phyloP scores from a whole-genome alignment of 2,888 invertebrate genomes.

The Lycaena phlaeas region DNA sequence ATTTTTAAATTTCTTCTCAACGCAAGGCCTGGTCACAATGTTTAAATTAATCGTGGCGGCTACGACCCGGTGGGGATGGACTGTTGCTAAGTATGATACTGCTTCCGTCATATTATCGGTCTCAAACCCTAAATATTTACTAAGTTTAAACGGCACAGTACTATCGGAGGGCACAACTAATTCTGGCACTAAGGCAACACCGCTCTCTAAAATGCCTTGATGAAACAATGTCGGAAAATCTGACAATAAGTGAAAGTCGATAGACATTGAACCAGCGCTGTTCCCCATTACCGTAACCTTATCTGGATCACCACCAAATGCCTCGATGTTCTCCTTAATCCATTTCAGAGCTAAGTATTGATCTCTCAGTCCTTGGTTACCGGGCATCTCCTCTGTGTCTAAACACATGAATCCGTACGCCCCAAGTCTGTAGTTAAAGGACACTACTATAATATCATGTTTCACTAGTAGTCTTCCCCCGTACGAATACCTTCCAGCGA shows the following conservation, averaged over 20 bases:
- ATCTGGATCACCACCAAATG: conserved; percentile 28
- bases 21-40: conserved; percentile 14
- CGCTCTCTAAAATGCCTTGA: conserved; percentile 28
- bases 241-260: conserved; percentile 25
- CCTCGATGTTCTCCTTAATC: conserved; percentile 26
- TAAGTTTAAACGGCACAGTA: conserved; percentile 20
- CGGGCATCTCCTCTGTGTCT: conserved; percentile 30
- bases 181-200: conserved; percentile 18
- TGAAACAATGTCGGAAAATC: conserved; percentile 23
- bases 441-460: conserved; percentile 35
- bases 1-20: conserved; percentile 18
- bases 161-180: conserved; percentile 18
- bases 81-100: conserved; percentile 19
- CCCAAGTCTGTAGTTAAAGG: conserved; percentile 42
- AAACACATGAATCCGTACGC: conserved; percentile 26
- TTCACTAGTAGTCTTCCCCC: conserved; percentile 30
- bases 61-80: conserved; percentile 12
- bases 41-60: conserved; percentile 12
- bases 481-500: conserved; percentile 25
- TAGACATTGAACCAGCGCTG: conserved; percentile 27
- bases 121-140: conserved; percentile 22
- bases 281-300: conserved; percentile 28
- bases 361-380: conserved; percentile 18
- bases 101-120: conserved; percentile 22
- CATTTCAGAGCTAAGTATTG: conserved; percentile 26